Evolutionary conservation across 2,113 vertebrate genomes (phyloP), one percentile per base, ranked within the genome.

Genomic region (western clawed frog (Xenopus tropicalis)): DNA sequence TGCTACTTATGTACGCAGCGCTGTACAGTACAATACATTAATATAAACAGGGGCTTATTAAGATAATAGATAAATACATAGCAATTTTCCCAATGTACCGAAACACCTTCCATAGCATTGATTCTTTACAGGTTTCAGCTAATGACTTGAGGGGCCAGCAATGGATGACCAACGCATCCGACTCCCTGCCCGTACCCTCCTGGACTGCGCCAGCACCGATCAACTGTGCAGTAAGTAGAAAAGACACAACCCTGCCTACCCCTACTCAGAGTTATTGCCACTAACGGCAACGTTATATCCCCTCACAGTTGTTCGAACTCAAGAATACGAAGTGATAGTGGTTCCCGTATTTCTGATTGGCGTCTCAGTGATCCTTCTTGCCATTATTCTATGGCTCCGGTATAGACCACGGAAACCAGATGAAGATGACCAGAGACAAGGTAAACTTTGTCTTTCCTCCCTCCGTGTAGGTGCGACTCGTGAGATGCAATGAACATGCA

Each of bases 341-440:
- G 57, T 92, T 24, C 91, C 91, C 0, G 68, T 63, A 51, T 61
- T 92, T 44, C 78, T 92, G 3, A 83, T 92, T 69, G 89, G 80
- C 0, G 0, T 48, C 64, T 89, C 88, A 75, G 77, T 91, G 62
- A 83, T 91, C 2, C 37, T 90, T 17, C 75, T 91, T 13, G 79
- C 76, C 0, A 80, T 91, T 69, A 89, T 91, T 78, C 73, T 92
- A 65, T 91, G 88, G 86, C 86, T 92, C n/a, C 86, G 83, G 58
- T 89, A 87, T 61, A 84, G 81, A n/a, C 80, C 71, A 66, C 75
- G 86, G 54, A 79, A 74, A 62, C 9, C n/a, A 1, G 21, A 3
- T 9, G 62, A 29, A n/a, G 46, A 48, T 48, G 54, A 57, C 7
- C 25, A 20, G 58, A 74, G 22, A 42, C 58, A 74, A 68, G 72